These are phyloP conservation scores for Beris morrisii DNA, from an alignment of 2,888 invertebrate genomes.

Conservation along the genomic window DNA sequence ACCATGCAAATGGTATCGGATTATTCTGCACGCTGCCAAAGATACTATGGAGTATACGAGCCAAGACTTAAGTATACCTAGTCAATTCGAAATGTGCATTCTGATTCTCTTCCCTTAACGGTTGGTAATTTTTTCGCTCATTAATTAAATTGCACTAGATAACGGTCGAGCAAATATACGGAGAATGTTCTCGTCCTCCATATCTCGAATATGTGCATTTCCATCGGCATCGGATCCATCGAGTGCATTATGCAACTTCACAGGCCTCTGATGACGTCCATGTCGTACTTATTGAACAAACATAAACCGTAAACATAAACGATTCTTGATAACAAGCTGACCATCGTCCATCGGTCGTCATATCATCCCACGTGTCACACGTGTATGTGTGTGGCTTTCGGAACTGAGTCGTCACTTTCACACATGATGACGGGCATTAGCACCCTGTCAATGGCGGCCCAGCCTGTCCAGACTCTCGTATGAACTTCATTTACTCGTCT, in stretches of 20 bases:
- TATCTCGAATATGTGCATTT: not conserved
- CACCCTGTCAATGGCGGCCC: constrained; percentile 1
- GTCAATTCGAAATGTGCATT: no score
- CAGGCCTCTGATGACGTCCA: constrained; percentile 22
- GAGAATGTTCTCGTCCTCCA: not conserved
- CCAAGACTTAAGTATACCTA: no score
- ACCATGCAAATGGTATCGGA: no score
- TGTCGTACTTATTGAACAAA: constrained; percentile 37
- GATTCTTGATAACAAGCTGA: constrained; percentile 34
- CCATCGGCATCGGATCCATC: not conserved
- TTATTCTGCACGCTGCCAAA: no score
- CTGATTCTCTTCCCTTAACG: no score
- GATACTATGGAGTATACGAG: no score
- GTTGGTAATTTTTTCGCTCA: constrained; percentile 32
- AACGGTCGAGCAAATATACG: constrained; percentile 32
- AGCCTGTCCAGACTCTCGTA: not conserved
- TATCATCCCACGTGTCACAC: constrained; percentile 18
- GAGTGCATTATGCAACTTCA: constrained; percentile 30
- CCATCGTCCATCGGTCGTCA: constrained; percentile 14
- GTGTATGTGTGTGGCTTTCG: constrained; percentile 19
- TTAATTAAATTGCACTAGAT: constrained; percentile 39
- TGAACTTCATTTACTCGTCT: constrained; percentile 2
- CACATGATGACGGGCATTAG: constrained; percentile 33
- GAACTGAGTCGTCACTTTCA: constrained; percentile 13
- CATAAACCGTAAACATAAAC: constrained; percentile 37